These are phyloP conservation scores for Neoitamus cyanurus DNA, from an alignment of 2,888 invertebrate species.

Conservation along the genomic window DNA sequence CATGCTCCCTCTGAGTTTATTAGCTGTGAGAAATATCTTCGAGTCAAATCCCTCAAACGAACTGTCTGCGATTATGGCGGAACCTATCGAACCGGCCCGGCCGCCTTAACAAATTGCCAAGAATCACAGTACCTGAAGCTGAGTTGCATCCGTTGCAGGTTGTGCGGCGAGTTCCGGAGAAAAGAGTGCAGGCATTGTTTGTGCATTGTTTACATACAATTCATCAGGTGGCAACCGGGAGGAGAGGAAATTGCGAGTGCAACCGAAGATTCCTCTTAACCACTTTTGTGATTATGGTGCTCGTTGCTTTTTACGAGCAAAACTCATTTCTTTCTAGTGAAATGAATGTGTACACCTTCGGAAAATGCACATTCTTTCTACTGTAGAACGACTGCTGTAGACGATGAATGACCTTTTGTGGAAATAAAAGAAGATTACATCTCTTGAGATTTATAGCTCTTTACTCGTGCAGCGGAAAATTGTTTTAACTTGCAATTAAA, in stretches of 20 bases:
- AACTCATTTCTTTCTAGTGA: background rate
- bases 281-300: background rate
- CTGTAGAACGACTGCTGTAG: background rate
- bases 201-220: background rate
- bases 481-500: background rate
- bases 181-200: background rate
- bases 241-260: background rate
- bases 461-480: background rate
- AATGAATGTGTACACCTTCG: background rate
- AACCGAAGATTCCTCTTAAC: background rate
- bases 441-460: background rate
- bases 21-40: slow-evolving; percentile 16
- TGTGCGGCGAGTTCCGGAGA: background rate
- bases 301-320: background rate
- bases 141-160: background rate
- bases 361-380: background rate
- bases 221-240: background rate
- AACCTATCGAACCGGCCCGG: background rate
- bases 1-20: background rate
- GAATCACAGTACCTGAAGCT: background rate
- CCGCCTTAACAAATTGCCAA: background rate
- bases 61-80: background rate
- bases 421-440: background rate
- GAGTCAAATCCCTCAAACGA: slow-evolving; percentile 21
- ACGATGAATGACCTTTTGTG: background rate